phyloP scores from a whole-genome alignment of 1,140 invertebrate species.

The Popillia japonica region DNA sequence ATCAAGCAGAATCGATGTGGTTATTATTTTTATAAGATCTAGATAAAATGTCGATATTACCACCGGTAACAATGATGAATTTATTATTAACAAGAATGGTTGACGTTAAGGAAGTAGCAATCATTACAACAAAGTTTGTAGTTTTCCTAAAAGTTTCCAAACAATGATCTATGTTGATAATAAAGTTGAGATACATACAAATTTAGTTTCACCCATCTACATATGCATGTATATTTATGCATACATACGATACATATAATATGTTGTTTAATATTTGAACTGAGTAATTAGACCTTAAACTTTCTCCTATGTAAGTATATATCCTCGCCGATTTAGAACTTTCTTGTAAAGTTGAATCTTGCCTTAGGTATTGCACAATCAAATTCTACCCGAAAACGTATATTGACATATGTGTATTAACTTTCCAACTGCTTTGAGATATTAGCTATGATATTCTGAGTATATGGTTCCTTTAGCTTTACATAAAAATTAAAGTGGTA shows the following conservation, averaged over 20 bases:
- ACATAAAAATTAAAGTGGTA: no score
- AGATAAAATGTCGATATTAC: no score
- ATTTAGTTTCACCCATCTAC: not conserved
- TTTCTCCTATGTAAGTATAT: not conserved
- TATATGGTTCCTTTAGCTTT: no score
- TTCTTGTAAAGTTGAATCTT: not conserved
- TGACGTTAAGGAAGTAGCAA: no score
- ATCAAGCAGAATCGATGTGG: not conserved
- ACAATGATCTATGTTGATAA: no score
- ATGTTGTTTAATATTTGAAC: slow-evolving; percentile 3
- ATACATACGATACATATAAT: no score
- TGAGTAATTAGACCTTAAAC: slow-evolving; percentile 6
- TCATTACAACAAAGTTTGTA: no score
- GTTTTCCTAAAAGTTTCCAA: no score
- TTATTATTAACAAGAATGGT: no score
- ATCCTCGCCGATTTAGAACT: not conserved
- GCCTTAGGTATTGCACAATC: slow-evolving; percentile 17
- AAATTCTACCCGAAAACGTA: not conserved
- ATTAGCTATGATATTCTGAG: not conserved
- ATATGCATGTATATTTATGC: not conserved
- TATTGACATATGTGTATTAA: slow-evolving; percentile 11
- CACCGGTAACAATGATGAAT: no score
- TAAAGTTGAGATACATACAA: not conserved
- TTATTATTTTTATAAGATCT: no score
- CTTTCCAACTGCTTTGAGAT: not conserved